Evolutionary conservation across 1,140 invertebrate genomes (phyloP).

Genomic region (Glossosoma conforme): DNA sequence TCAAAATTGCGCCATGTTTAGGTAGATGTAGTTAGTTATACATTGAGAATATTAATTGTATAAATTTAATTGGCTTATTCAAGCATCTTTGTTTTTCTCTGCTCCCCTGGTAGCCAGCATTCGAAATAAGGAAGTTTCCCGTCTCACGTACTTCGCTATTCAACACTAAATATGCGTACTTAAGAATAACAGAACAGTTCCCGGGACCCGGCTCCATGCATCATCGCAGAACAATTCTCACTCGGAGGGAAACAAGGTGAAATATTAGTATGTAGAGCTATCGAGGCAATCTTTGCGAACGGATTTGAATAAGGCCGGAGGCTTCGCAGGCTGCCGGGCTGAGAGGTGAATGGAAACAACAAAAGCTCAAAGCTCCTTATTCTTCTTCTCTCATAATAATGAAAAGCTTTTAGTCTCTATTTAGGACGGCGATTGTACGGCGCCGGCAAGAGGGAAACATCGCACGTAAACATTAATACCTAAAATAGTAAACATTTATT

Average conservation of each 20-base stretch:
- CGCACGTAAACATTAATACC: too few species aligned
- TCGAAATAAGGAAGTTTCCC: background rate
- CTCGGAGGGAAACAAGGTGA: slow-evolving; percentile 8
- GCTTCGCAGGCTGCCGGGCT: slow-evolving; percentile 22
- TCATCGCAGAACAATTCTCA: background rate
- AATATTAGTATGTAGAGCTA: slow-evolving; percentile 32
- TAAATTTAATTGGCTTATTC: too few species aligned
- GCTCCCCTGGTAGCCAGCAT: background rate
- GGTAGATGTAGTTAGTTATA: too few species aligned
- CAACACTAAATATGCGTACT: slow-evolving; percentile 18
- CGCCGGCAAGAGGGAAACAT: slow-evolving; percentile 1
- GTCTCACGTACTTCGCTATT: slow-evolving; percentile 2
- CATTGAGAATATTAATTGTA: too few species aligned
- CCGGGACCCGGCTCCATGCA: slow-evolving; percentile 1
- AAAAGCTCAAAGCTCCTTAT: slow-evolving; percentile 31
- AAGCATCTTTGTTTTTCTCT: too few species aligned
- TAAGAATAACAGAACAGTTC: slow-evolving; percentile 18
- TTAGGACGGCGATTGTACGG: slow-evolving; percentile 28
- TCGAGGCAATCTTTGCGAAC: slow-evolving; percentile 30
- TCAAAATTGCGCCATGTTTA: too few species aligned
- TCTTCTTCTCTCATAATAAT: slow-evolving; percentile 32
- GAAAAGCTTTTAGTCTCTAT: slow-evolving; percentile 32
- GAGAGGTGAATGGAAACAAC: slow-evolving; percentile 30
- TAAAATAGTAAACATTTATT: background rate
- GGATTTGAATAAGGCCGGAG: slow-evolving; percentile 30